A percentile compares a stretch with the other conserved stretches of the same genome.
phyloP scores from a whole-genome alignment of 2,113 vertebrate species.

The Xiphophorus hellerii region DNA sequence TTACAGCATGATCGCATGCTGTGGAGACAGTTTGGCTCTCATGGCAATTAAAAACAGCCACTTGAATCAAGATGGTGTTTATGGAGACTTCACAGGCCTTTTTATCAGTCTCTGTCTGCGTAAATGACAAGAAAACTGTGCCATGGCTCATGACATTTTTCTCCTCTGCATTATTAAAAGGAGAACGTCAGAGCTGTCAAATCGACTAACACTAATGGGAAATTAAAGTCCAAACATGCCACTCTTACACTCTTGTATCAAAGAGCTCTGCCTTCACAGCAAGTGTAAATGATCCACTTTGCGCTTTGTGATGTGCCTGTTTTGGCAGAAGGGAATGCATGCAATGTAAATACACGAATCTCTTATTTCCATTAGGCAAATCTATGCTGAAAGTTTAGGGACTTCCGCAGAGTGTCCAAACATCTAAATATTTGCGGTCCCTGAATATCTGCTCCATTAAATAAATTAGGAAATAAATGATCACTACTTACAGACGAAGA shows the following conservation, averaged over 20 bases:
- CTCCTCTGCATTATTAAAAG: conserved; percentile 57
- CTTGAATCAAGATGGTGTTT: conserved; percentile 57
- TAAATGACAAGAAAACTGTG: conserved; percentile 45
- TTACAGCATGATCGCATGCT: conserved; percentile 14
- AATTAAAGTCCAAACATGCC: conserved; percentile 64
- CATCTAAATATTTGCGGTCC: background rate
- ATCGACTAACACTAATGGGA: conserved; percentile 55
- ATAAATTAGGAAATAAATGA: background rate
- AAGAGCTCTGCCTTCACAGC: conserved; percentile 50
- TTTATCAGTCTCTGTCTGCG: conserved; percentile 40
- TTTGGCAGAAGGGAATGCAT: conserved; percentile 17
- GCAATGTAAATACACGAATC: conserved; percentile 29
- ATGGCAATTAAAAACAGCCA: conserved; percentile 54
- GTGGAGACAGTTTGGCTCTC: conserved; percentile 42
- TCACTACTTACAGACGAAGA: conserved; percentile 73
- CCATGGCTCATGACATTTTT: conserved; percentile 45
- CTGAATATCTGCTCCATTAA: background rate
- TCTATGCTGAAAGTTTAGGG: conserved; percentile 5
- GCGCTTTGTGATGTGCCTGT: conserved; percentile 31
- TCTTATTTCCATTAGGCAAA: conserved; percentile 25
- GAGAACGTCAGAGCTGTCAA: conserved; percentile 51
- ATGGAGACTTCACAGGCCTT: conserved; percentile 58
- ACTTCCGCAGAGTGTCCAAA: conserved; percentile 9
- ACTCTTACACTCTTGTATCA: conserved; percentile 46
- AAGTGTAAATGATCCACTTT: conserved; percentile 47